Conservation (phyloP, 2,888 invertebrate species). For the Hirudinaria manillensis region DNA sequence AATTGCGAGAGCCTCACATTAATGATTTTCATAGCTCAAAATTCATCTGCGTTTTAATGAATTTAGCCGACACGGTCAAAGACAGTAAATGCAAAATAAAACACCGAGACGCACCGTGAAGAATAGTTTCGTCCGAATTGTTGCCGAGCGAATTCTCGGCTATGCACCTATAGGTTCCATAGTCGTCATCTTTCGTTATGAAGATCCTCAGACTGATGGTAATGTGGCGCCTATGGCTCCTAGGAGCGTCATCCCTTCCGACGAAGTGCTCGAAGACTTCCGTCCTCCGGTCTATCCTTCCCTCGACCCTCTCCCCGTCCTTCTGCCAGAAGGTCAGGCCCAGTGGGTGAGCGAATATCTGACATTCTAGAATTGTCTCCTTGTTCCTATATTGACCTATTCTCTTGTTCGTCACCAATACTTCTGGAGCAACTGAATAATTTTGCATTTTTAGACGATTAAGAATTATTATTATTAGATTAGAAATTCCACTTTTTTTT, state of each 20-base stretch:
- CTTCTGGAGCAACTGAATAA: neutral
- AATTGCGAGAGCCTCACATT: too few relatives aligned
- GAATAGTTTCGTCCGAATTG: conserved; percentile 18
- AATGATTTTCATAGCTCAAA: neutral
- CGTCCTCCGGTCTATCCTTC: conserved; percentile 27
- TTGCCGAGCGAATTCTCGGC: conserved; percentile 37
- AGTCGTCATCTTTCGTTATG: conserved; percentile 34
- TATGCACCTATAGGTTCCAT: conserved; percentile 38
- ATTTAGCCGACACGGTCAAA: neutral
- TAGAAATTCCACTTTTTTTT: neutral
- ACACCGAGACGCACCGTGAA: neutral
- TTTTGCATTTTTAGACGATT: too few relatives aligned
- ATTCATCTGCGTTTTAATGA: neutral
- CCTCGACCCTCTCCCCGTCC: conserved; percentile 24
- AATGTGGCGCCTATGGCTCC: conserved; percentile 29
- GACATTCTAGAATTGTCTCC: conserved; percentile 25
- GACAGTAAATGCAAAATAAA: neutral
- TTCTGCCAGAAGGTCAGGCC: conserved; percentile 45
- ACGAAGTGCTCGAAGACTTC: conserved; percentile 35
- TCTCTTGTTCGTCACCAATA: neutral
- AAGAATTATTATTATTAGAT: too few relatives aligned
- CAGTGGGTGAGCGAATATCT: conserved; percentile 20
- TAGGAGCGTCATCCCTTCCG: neutral
- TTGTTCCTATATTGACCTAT: conserved; percentile 6
- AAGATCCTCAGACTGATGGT: conserved; percentile 38